phyloP scores from a whole-genome alignment of 2,797 vertebrate species.

The Hoplostethus atlanticus region DNA sequence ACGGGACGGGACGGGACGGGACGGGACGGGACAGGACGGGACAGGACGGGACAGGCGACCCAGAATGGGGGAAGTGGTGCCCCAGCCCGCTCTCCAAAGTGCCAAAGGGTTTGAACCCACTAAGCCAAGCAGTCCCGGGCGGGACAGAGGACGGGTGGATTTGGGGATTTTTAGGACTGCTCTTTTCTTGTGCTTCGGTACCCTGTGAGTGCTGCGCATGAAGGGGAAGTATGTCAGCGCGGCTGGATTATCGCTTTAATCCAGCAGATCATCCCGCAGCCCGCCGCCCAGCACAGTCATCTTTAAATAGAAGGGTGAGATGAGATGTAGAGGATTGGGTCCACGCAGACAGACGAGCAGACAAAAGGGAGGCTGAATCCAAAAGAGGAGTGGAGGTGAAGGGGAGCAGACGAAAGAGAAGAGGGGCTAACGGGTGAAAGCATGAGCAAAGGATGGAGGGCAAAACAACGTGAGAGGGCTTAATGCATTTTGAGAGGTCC shows the following conservation, averaged over 20 bases:
- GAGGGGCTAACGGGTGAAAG: slow-evolving; percentile 35
- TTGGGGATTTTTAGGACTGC: slow-evolving; percentile 44
- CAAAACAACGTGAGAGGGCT: slow-evolving; percentile 8
- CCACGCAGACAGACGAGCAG: slow-evolving; percentile 32
- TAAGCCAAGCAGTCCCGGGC: slow-evolving; percentile 30
- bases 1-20: too few species aligned
- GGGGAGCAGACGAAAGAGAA: slow-evolving; percentile 4
- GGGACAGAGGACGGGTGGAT: slow-evolving; percentile 52
- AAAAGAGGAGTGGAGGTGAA: not conserved
- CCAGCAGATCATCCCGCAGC: slow-evolving; percentile 80
- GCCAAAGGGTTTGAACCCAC: slow-evolving; percentile 20
- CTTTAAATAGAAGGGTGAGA: slow-evolving; percentile 78
- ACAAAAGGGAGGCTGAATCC: slow-evolving; percentile 26
- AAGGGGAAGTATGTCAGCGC: slow-evolving; percentile 72
- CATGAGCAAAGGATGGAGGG: slow-evolving; percentile 27
- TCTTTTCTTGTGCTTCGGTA: slow-evolving; percentile 52
- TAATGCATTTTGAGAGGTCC: slow-evolving; percentile 21
- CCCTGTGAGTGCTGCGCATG: slow-evolving; percentile 51
- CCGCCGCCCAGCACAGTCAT: slow-evolving; percentile 67
- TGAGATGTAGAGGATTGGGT: slow-evolving; percentile 58
- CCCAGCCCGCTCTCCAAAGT: slow-evolving; percentile 7
- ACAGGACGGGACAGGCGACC: not conserved
- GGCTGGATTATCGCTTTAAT: slow-evolving; percentile 83
- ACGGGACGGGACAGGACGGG: not conserved
- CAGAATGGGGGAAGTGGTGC: slow-evolving; percentile 14